Conservation (phyloP, 2,797 vertebrate genomes). For the Lepus oiostolus region DNA sequence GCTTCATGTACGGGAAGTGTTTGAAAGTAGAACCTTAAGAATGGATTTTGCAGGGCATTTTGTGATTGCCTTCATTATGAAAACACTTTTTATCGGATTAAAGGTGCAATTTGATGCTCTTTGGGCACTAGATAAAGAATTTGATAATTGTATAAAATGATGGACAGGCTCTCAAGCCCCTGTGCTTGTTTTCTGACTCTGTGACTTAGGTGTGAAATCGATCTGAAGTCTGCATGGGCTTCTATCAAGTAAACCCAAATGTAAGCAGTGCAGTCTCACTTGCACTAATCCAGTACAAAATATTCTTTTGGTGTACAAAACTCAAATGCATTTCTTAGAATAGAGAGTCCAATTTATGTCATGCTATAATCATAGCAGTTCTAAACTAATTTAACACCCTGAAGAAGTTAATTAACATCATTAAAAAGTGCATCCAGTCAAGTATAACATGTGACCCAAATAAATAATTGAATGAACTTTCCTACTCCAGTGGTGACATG, state of each 20-base stretch:
- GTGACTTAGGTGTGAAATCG: conserved; percentile 83
- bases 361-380: conserved; percentile 85
- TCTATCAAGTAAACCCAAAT: conserved; percentile 78
- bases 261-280: conserved; percentile 62
- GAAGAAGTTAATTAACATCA: conserved; percentile 91
- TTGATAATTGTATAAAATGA: conserved; percentile 66
- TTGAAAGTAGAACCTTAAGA: conserved; percentile 57
- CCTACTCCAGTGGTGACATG: conserved; percentile 80
- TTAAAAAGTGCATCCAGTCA: conserved; percentile 90
- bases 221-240: conserved; percentile 74
- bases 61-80: conserved; percentile 74
- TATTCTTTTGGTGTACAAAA: conserved; percentile 71
- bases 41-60: conserved; percentile 63
- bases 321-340: conserved; percentile 74
- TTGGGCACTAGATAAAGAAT: conserved; percentile 61
- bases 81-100: conserved; percentile 83
- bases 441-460: conserved; percentile 89
- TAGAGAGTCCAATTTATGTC: conserved; percentile 76
- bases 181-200: conserved; percentile 73
- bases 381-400: conserved; percentile 89
- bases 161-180: conserved; percentile 68
- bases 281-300: conserved; percentile 77
- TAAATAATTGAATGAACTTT: conserved; percentile 90
- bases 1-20: not conserved
- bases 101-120: conserved; percentile 79